Evolutionary conservation across 2,888 invertebrate species (phyloP).

Genomic region (Trisateles emortualis): DNA sequence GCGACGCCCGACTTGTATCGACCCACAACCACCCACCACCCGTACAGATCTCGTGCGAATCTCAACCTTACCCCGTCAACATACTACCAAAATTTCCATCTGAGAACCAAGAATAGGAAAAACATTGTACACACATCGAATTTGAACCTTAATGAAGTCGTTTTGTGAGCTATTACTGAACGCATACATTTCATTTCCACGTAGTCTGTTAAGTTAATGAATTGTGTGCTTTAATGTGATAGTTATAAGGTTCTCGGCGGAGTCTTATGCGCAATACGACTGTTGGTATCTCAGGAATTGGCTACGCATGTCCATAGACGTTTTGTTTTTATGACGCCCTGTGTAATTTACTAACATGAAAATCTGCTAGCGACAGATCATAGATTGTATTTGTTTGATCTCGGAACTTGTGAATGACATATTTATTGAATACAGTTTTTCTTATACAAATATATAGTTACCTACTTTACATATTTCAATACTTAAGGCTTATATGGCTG

Average conservation of each 20-base stretch:
- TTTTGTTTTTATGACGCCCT: constrained; percentile 66
- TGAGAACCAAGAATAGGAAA: constrained; percentile 36
- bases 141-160: constrained; percentile 74
- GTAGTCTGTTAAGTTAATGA: constrained; percentile 60
- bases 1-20: constrained; percentile 75
- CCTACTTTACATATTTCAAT: not conserved
- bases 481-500: not conserved
- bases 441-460: not conserved
- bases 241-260: constrained; percentile 67
- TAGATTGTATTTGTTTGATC: constrained; percentile 20
- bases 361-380: constrained; percentile 26
- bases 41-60: constrained; percentile 58
- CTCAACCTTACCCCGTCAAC: constrained; percentile 68
- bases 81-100: constrained; percentile 56
- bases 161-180: constrained; percentile 70
- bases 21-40: constrained; percentile 73
- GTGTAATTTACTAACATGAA: constrained; percentile 51
- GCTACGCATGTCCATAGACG: constrained; percentile 81
- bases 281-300: constrained; percentile 63
- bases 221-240: constrained; percentile 76
- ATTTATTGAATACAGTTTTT: not conserved
- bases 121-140: constrained; percentile 56
- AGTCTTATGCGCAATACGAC: constrained; percentile 62
- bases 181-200: constrained; percentile 54
- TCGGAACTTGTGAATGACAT: constrained; percentile 7